These are phyloP conservation scores for Drosophila fungiperda DNA, from an alignment of 2,888 invertebrate species.

Conservation along the genomic window DNA sequence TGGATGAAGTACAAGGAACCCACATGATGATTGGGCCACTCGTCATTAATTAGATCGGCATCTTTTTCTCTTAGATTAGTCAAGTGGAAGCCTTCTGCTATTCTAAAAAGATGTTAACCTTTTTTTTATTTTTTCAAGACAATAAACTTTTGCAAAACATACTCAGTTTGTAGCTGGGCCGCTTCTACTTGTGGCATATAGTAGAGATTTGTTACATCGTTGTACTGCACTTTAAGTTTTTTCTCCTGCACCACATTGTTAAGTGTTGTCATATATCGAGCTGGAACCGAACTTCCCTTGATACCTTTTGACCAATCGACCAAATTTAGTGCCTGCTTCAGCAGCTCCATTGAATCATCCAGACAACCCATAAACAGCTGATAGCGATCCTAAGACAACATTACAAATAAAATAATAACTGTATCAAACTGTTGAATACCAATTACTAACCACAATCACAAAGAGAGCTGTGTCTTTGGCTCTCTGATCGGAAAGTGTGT, in stretches of 20 bases:
- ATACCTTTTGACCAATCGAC: conserved; percentile 82
- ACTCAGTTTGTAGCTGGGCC: conserved; percentile 67
- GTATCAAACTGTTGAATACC: background rate
- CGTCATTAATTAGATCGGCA: conserved; percentile 69
- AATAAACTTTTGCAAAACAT: conserved; percentile 4
- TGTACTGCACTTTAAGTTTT: conserved; percentile 65
- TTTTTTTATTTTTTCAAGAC: background rate
- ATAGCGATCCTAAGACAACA: conserved; percentile 80
- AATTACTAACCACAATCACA: conserved; percentile 54
- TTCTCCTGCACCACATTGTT: conserved; percentile 66
- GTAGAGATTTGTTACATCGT: conserved; percentile 67
- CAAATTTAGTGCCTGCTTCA: conserved; percentile 71
- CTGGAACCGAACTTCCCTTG: conserved; percentile 82
- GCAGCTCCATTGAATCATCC: conserved; percentile 18
- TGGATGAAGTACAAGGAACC: conserved; percentile 78
- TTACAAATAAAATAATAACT: background rate
- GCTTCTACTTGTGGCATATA: conserved; percentile 71
- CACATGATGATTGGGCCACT: conserved; percentile 81
- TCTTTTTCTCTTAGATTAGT: conserved; percentile 58
- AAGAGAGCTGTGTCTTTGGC: conserved; percentile 60
- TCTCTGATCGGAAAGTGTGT: conserved; percentile 31
- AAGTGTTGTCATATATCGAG: conserved; percentile 57
- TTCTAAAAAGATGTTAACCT: conserved; percentile 45
- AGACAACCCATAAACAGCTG: conserved; percentile 82
- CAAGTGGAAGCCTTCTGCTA: conserved; percentile 65